phyloP scores from a whole-genome alignment of 1,140 invertebrate species.

The Ceratina calcarata region DNA sequence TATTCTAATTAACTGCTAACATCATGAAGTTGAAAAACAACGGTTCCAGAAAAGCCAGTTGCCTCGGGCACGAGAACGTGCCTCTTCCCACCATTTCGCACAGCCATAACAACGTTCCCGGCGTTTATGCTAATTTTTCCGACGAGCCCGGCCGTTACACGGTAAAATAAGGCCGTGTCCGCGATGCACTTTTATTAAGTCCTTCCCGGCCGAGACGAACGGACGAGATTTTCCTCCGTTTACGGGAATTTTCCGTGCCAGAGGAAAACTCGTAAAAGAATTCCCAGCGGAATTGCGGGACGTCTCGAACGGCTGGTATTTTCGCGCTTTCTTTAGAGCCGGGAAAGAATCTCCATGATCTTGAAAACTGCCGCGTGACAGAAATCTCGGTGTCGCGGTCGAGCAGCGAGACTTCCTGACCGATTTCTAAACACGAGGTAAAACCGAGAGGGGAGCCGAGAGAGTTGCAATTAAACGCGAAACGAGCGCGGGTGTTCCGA shows the following conservation, averaged over 20 bases:
- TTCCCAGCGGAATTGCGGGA: neutral
- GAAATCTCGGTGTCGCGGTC: neutral
- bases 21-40: neutral
- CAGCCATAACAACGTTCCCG: conserved; percentile 26
- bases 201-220: neutral
- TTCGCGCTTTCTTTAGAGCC: neutral
- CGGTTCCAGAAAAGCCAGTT: neutral
- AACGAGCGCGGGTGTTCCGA: conserved; percentile 33
- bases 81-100: conserved; percentile 5
- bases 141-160: conserved; percentile 45
- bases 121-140: conserved; percentile 61
- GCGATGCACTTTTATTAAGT: conserved; percentile 8
- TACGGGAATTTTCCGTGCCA: neutral
- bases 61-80: neutral
- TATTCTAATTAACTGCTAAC: neutral
- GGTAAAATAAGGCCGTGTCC: conserved; percentile 46
- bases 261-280: too few species aligned
- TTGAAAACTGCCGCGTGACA: neutral
- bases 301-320: neutral
- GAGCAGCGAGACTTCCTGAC: neutral
- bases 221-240: conserved; percentile 20
- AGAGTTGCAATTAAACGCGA: conserved; percentile 28
- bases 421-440: neutral
- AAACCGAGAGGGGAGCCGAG: neutral
- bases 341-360: neutral